phyloP scores from a whole-genome alignment of 2,888 invertebrate genomes.

The Chymomyza fuscimana region DNA sequence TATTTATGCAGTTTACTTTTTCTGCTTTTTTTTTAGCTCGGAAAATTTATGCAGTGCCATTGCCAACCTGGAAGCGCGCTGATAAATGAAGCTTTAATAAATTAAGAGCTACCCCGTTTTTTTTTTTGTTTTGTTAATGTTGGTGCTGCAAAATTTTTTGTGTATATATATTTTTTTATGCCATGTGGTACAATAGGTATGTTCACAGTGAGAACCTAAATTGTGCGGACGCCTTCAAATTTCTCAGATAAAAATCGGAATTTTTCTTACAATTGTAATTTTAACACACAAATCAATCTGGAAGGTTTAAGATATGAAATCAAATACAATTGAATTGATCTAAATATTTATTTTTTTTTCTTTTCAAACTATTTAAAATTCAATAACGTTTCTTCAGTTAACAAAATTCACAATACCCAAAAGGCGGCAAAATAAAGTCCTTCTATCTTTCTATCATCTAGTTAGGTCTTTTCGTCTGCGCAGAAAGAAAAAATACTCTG shows the following conservation, averaged over 20 bases:
- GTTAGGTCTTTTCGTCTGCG: too few species aligned
- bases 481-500: too few species aligned
- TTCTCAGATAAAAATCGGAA: too few species aligned
- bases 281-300: too few species aligned
- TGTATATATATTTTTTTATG: not conserved
- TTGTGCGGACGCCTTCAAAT: not conserved
- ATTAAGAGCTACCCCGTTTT: constrained; percentile 62
- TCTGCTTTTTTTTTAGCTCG: constrained; percentile 13
- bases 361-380: too few species aligned
- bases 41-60: constrained; percentile 61
- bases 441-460: too few species aligned
- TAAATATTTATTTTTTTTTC: too few species aligned
- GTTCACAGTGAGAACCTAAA: not conserved
- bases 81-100: constrained; percentile 73
- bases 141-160: not conserved
- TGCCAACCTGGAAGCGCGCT: constrained; percentile 26
- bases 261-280: not conserved
- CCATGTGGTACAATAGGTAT: not conserved
- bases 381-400: too few species aligned
- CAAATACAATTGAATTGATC: too few species aligned
- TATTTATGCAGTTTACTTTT: constrained; percentile 27
- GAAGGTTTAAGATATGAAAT: too few species aligned
- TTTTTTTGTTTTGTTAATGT: constrained; percentile 16
- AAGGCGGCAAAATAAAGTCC: too few species aligned
- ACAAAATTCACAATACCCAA: too few species aligned